These are phyloP conservation scores for Moxostoma hubbsi DNA, from an alignment of 2,797 vertebrate species.

Conservation along the genomic window DNA sequence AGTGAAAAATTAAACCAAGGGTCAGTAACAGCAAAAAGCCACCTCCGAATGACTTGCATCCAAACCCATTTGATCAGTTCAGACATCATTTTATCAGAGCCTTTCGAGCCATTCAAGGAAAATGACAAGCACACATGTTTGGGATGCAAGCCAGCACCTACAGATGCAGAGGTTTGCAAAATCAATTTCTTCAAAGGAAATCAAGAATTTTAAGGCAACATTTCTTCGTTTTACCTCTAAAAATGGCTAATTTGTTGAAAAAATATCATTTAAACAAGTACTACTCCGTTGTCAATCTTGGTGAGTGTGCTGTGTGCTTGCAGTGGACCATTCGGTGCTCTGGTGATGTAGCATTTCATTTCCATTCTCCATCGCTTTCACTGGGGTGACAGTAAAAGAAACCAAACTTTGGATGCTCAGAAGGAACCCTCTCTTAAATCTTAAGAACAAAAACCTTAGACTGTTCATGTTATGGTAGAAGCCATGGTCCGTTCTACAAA, in stretches of 20 bases:
- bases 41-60: constrained; percentile 30
- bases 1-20: constrained; percentile 64
- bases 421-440: constrained; percentile 3
- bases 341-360: neutral
- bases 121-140: constrained; percentile 14
- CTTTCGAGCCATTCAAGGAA: neutral
- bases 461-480: constrained; percentile 10
- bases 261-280: constrained; percentile 20
- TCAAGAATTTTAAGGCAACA: constrained; percentile 68
- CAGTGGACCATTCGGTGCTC: neutral
- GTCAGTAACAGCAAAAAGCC: constrained; percentile 34
- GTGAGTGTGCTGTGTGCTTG: constrained; percentile 33
- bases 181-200: constrained; percentile 51
- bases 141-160: constrained; percentile 1
- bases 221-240: constrained; percentile 48
- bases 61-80: constrained; percentile 19
- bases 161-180: constrained; percentile 14
- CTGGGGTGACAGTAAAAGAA: constrained; percentile 1
- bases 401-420: constrained; percentile 1
- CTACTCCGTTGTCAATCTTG: constrained; percentile 32
- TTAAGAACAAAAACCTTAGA: constrained; percentile 11
- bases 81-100: constrained; percentile 11
- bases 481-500: constrained; percentile 5
- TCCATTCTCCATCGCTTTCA: neutral
- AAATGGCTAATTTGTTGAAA: constrained; percentile 12